These are phyloP conservation scores for Lucilia cuprina DNA, from an alignment of 1,140 invertebrate genomes.

Conservation along the genomic window DNA sequence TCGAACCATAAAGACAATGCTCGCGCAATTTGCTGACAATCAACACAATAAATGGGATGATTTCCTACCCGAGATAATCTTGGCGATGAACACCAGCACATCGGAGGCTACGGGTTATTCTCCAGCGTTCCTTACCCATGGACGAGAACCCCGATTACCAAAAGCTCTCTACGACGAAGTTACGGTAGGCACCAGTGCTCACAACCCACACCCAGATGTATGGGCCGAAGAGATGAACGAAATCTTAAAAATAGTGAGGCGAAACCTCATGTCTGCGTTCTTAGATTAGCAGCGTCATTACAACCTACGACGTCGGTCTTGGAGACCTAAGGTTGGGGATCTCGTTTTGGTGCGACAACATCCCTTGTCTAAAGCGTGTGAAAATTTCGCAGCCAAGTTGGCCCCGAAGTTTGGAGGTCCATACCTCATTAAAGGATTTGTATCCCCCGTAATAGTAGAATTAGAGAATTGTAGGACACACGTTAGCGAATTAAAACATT, in stretches of 20 bases:
- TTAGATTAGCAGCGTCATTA: neutral
- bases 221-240: neutral
- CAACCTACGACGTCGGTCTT: slow-evolving; percentile 19
- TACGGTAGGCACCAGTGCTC: neutral
- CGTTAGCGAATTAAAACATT: slow-evolving; percentile 10
- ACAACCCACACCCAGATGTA: neutral
- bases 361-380: neutral
- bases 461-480: neutral
- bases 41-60: too few relatives aligned
- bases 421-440: neutral
- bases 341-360: neutral
- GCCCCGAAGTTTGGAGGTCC: slow-evolving; percentile 16
- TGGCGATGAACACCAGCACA: slow-evolving; percentile 20
- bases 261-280: neutral
- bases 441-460: neutral
- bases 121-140: slow-evolving; percentile 14
- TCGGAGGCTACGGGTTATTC: slow-evolving; percentile 24
- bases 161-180: slow-evolving; percentile 12
- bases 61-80: neutral
- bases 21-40: too few relatives aligned
- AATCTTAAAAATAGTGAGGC: slow-evolving; percentile 7
- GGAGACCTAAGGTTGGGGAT: slow-evolving; percentile 26
- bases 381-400: slow-evolving; percentile 26
- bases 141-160: slow-evolving; percentile 28
- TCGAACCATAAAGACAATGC: slow-evolving; percentile 3